Conservation (phyloP, 2,797 vertebrate species). For the Danio aesculapii region DNA sequence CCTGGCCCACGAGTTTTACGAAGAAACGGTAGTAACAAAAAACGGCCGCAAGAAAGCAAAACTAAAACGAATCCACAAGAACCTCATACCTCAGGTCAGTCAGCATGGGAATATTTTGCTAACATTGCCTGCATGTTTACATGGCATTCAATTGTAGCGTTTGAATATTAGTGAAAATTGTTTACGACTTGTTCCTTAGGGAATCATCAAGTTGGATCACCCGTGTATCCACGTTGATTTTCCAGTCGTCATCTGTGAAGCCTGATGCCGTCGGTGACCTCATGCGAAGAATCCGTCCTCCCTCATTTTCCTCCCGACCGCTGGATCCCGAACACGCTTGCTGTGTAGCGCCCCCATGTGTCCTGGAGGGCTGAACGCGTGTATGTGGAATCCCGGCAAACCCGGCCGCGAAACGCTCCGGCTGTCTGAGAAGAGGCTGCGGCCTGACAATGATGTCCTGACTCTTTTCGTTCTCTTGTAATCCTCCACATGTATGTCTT, state of each 20-base stretch:
- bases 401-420: constrained; percentile 62
- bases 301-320: constrained; percentile 51
- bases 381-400: constrained; percentile 67
- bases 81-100: constrained; percentile 94
- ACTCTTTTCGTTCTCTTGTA: constrained; percentile 23
- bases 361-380: constrained; percentile 68
- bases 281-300: constrained; percentile 71
- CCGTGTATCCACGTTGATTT: constrained; percentile 97
- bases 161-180: background rate
- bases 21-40: constrained; percentile 95
- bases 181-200: constrained; percentile 73
- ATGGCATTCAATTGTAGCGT: background rate
- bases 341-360: constrained; percentile 67
- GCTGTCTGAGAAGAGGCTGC: constrained; percentile 63
- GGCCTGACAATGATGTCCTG: constrained; percentile 40
- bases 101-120: background rate
- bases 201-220: constrained; percentile 92
- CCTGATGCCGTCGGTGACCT: constrained; percentile 76
- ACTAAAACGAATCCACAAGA: constrained; percentile 96
- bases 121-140: background rate
- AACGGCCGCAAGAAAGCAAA: constrained; percentile 95
- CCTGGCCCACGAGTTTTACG: constrained; percentile 97
- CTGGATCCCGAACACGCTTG: constrained; percentile 67
- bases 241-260: constrained; percentile 94
- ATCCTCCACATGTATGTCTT: constrained; percentile 14